phyloP scores from a whole-genome alignment of 2,113 vertebrate genomes.

The Chaetodon auriga region DNA sequence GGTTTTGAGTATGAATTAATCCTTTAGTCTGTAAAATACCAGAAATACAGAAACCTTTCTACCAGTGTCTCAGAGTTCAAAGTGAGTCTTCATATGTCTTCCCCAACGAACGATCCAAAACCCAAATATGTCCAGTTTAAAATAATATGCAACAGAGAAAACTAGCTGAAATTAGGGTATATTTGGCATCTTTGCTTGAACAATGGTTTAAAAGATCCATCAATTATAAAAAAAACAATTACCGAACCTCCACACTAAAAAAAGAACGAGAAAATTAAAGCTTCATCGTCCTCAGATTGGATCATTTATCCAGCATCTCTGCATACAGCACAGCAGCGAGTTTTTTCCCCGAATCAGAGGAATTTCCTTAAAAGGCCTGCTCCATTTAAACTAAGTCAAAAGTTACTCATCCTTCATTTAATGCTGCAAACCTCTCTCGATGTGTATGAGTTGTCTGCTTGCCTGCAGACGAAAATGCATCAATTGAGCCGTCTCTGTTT shows the following conservation, averaged over 20 bases:
- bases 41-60: background rate
- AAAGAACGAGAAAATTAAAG: background rate
- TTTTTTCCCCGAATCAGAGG: background rate
- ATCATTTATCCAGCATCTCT: background rate
- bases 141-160: background rate
- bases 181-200: background rate
- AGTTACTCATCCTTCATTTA: background rate
- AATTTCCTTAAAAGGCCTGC: background rate
- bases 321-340: background rate
- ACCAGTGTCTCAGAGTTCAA: background rate
- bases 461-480: background rate
- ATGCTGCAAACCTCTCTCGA: background rate
- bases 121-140: background rate
- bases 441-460: background rate
- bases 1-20: too few species aligned
- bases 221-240: background rate
- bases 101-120: background rate
- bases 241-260: background rate
- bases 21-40: background rate
- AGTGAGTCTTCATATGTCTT: background rate
- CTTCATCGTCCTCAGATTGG: background rate
- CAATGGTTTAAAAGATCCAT: background rate
- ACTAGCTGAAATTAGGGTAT: background rate
- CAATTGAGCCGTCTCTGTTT: background rate
- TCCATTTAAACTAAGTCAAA: background rate